Evolutionary conservation across 2,888 invertebrate genomes (phyloP).

Genomic region (Eupithecia vulgata): DNA sequence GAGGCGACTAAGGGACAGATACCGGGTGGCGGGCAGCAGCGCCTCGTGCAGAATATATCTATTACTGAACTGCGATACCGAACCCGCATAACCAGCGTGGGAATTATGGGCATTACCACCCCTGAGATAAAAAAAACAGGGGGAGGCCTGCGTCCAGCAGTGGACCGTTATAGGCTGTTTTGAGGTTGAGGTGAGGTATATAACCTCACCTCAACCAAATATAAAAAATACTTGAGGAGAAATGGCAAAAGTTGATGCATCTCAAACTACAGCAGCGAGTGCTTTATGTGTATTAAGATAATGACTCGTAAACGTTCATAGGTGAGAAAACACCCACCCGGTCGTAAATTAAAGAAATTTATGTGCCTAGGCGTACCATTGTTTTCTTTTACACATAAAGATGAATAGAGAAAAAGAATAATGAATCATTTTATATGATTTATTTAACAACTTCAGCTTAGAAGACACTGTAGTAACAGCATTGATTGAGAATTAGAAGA

Average conservation of each 20-base stretch:
- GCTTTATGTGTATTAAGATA: background rate
- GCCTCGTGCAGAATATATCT: too few species aligned
- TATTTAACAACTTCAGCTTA: background rate
- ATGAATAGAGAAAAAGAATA: background rate
- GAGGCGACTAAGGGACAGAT: too few species aligned
- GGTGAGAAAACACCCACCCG: slow-evolving; percentile 1
- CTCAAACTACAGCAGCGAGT: background rate
- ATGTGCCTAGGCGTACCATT: slow-evolving; percentile 1
- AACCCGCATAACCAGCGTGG: too few species aligned
- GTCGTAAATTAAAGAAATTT: background rate
- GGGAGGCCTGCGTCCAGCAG: too few species aligned
- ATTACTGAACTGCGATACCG: too few species aligned
- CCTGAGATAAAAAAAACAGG: too few species aligned
- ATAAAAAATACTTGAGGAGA: background rate
- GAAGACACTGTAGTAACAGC: background rate
- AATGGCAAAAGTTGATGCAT: background rate
- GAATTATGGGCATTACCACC: too few species aligned
- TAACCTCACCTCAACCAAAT: too few species aligned
- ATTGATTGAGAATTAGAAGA: background rate
- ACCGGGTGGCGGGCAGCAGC: too few species aligned
- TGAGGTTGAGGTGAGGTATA: too few species aligned
- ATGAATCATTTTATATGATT: background rate
- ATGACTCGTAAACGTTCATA: slow-evolving; percentile 1
- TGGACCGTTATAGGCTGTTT: too few species aligned
- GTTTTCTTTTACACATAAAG: background rate